These are phyloP conservation scores for Procambarus virginalis DNA, from an alignment of 1,140 invertebrate species.

Conservation along the genomic window DNA sequence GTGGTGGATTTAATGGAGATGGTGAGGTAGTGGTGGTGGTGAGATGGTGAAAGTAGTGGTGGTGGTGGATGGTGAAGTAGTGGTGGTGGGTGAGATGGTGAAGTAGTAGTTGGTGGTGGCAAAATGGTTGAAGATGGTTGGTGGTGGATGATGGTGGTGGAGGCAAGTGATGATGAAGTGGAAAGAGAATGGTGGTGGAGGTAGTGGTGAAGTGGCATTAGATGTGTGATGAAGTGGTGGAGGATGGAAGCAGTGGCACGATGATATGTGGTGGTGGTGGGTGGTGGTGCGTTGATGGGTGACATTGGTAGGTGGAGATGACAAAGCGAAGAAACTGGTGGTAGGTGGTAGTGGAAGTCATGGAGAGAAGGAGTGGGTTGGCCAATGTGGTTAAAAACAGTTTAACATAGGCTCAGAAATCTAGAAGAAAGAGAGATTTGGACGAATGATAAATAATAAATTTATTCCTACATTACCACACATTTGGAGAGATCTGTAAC, in stretches of 20 bases:
- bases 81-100: too few species aligned
- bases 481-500: slow-evolving; percentile 68
- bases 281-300: neutral
- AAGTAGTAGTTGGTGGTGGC: too few species aligned
- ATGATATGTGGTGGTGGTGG: neutral
- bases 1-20: too few species aligned
- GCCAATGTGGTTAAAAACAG: slow-evolving; percentile 63
- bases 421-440: slow-evolving; percentile 68
- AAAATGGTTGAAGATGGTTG: too few species aligned
- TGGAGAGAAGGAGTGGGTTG: slow-evolving; percentile 53
- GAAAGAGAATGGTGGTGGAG: slow-evolving; percentile 15
- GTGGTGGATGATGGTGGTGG: too few species aligned
- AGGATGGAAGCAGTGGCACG: slow-evolving; percentile 7
- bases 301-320: slow-evolving; percentile 33
- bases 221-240: neutral
- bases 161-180: slow-evolving; percentile 6
- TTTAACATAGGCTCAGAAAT: slow-evolving; percentile 67
- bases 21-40: too few species aligned
- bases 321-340: slow-evolving; percentile 54
- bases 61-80: too few species aligned
- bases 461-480: slow-evolving; percentile 69
- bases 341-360: slow-evolving; percentile 42
- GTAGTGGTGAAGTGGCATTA: too few species aligned
- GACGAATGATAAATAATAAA: slow-evolving; percentile 69
- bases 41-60: too few species aligned